Evolutionary conservation across 2,888 invertebrate species (phyloP), one percentile per base, ranked within the genome.

Genomic region (Abrostola triplasia): DNA sequence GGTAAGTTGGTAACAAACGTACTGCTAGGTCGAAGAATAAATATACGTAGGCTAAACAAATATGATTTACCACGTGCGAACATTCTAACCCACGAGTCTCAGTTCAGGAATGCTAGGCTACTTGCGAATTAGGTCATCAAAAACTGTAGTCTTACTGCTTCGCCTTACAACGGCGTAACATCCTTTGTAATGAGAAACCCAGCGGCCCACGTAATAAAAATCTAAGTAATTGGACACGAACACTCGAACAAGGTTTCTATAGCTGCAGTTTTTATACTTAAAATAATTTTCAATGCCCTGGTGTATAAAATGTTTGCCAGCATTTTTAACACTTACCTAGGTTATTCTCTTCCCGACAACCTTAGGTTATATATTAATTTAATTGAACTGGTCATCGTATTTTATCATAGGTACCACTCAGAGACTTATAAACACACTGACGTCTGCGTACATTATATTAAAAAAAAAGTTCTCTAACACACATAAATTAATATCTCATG

Each of bases 151-250:
- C 44, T 47, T 8, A 47, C 24, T 47, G 44, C 9, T 0, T 24
- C 44, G 44, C 44, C 44, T 47, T 47, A 24, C 44, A 12, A 47
- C 11, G 40, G 44, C 24, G 13, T 44, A 8, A 24, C 44, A 13
- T 47, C 44, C 44, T 47, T 44, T 13, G 44, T 47, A 47, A 47
- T 9, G 24, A 47, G 44, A 47, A 47, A 47, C 44, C 44, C 44
- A 47, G 44, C 44, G 9, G 13, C 44, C 10, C 5, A 47, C 44
- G 44, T 47, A 13, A 47, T 44, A 8, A 44, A 13, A 44, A 44
- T 47, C 10, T 47, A 9, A 47, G 44, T 47, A 47, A 47, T 47
- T 47, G 44, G 44, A 24, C 44, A 24, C 44, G 24, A 24, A 24
- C 24, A 1, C 24, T 24, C 4, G 24, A 24, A 9, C 44, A 47